Evolutionary conservation across 2,113 vertebrate species (phyloP), one percentile per base, ranked within the genome.

Genomic region (Verasper variegatus): DNA sequence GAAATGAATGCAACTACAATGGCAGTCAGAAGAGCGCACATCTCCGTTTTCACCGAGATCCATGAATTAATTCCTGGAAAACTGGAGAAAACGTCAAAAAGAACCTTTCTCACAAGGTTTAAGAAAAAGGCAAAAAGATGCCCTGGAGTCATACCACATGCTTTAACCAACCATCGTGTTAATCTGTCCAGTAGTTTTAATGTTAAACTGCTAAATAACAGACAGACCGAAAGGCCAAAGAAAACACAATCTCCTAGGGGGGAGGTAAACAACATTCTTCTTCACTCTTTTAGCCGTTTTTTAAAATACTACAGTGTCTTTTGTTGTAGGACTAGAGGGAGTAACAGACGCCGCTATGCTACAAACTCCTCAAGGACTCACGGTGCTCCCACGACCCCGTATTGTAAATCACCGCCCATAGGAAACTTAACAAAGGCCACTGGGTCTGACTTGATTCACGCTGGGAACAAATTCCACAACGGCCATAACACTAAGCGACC

Each of bases 331-430:
- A 5, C 20, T 9, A 52, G 18, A 51, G 18, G 18, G 18, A 51
- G 18, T 17, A 40, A 70, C 45, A 35, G 35, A 62, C 61, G 5
- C 3, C 11, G 49, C 18, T 31, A 20, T 18, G 18, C 42, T 21
- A 51, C n/a, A 40, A 56, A 42, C 68, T 66, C 51, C 35, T 68
- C 6, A 6, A 66, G 68, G 45, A 76, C n/a, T 61, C 26, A 24
- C 2, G 23, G 55, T 13, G 0, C 60, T 90, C 72, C 78, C 78
- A 81, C 14, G 52, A 68, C 68, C 62, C 24, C 62, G 42, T 9
- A 56, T 52, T 82, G 68, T 86, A 85, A 90, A 81, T 82, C 67
- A 69, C 51, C 0, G 1, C 78, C 51, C 27, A 51, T 2, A n/a
- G 49, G 69, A 40, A 60, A 14, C 63, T 7, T 23, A 26, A 81